Conservation (phyloP, 2,888 invertebrate genomes). For the Chirona hameri region DNA sequence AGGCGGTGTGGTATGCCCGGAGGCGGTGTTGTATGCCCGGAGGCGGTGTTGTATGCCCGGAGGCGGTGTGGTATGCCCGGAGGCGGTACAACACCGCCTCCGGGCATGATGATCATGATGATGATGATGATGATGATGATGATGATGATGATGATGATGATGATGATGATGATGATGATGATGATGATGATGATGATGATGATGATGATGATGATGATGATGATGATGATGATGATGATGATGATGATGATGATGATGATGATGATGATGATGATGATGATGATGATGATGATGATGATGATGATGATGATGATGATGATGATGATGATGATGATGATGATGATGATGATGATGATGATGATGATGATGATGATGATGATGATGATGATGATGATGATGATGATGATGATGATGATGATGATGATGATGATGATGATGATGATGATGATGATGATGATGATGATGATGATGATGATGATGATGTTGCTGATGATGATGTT, state of each 20-base stretch:
- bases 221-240: slow-evolving; percentile 22
- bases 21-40: too few species aligned
- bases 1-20: too few species aligned
- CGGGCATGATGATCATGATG: too few species aligned
- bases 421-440: slow-evolving; percentile 22
- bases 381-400: slow-evolving; percentile 22
- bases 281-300: neutral
- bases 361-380: slow-evolving; percentile 22
- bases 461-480: too few species aligned
- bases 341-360: slow-evolving; percentile 22
- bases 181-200: slow-evolving; percentile 22
- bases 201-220: slow-evolving; percentile 22
- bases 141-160: slow-evolving; percentile 22
- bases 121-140: slow-evolving; percentile 22
- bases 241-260: slow-evolving; percentile 22
- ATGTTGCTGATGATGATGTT: too few species aligned
- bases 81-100: too few species aligned
- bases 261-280: slow-evolving; percentile 22
- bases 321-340: slow-evolving; percentile 22
- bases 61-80: too few species aligned
- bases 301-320: slow-evolving; percentile 13
- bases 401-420: slow-evolving; percentile 22
- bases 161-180: slow-evolving; percentile 22
- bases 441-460: too few species aligned
- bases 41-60: too few species aligned